These are phyloP conservation scores for Holothuria scabra DNA, from an alignment of 53 echinoderm and acorn worm genomes.

Conservation along the genomic window DNA sequence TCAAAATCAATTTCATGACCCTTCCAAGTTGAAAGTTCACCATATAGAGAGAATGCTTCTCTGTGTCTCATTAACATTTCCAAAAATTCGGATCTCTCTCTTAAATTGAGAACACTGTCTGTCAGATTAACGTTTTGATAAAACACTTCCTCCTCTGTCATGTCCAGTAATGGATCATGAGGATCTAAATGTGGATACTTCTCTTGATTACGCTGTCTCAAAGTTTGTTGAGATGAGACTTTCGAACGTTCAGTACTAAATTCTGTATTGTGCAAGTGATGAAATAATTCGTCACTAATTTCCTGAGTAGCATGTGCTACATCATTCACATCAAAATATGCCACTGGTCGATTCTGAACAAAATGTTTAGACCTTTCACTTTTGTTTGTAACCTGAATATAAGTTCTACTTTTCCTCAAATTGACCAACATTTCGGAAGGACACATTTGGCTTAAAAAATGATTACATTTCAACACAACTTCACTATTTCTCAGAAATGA, in stretches of 20 bases:
- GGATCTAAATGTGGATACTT: constrained; percentile 51
- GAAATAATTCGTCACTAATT: neutral
- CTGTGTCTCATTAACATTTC: constrained; percentile 43
- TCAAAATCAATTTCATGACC: constrained; percentile 54
- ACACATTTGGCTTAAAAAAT: constrained; percentile 1
- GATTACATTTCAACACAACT: neutral
- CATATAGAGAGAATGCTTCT: constrained; percentile 51
- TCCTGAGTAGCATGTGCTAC: neutral
- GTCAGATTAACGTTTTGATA: constrained; percentile 24
- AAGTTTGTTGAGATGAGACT: constrained; percentile 24
- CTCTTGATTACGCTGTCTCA: constrained; percentile 17
- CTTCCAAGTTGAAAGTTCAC: constrained; percentile 52
- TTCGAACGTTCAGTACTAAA: neutral
- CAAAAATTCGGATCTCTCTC: no score
- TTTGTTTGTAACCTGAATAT: constrained; percentile 21
- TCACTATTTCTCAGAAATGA: neutral
- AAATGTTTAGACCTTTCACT: neutral
- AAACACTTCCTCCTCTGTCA: constrained; percentile 49
- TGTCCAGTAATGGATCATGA: constrained; percentile 34
- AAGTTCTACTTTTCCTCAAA: neutral
- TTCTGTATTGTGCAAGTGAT: neutral
- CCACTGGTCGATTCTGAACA: neutral
- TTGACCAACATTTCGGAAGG: constrained; percentile 7
- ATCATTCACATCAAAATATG: neutral
- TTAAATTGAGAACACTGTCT: constrained; percentile 25